Percentiles rank a stretch among this genome's conserved stretches.
These are phyloP conservation scores for Caenorhabditis sp. DNA, from an alignment of 2,888 invertebrate species.

Conservation along the genomic window DNA sequence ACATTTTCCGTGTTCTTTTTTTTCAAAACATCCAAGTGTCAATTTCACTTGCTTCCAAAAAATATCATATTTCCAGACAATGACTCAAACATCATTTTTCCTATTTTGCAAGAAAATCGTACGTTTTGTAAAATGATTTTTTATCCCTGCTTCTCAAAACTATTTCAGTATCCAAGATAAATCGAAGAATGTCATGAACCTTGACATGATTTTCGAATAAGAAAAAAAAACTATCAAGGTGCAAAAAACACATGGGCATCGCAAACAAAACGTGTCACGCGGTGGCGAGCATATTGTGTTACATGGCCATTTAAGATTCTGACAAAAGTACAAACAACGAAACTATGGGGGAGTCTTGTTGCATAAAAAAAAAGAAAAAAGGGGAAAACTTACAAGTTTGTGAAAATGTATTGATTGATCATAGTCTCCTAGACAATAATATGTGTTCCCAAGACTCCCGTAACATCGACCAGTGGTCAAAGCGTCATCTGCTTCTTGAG, in stretches of 20 bases:
- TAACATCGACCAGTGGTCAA: slow-evolving; percentile 40
- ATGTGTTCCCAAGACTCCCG: slow-evolving; percentile 40
- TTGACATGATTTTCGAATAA: background rate
- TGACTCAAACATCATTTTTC: too few species aligned
- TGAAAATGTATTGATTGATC: slow-evolving; percentile 38
- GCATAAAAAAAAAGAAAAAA: background rate
- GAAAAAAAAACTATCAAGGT: background rate
- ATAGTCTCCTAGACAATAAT: slow-evolving; percentile 40
- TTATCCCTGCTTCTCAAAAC: too few species aligned
- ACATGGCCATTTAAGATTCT: background rate
- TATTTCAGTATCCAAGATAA: too few species aligned
- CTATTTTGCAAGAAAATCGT: too few species aligned
- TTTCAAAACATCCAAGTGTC: too few species aligned
- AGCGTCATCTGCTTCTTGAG: slow-evolving; percentile 29
- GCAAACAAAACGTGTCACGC: background rate
- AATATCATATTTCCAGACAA: too few species aligned
- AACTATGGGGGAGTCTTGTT: background rate
- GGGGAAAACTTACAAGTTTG: slow-evolving; percentile 32
- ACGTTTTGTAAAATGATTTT: too few species aligned
- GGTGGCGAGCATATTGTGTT: background rate
- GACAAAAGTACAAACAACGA: background rate
- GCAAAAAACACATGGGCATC: background rate
- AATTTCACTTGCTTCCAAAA: too few species aligned
- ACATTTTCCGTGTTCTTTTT: too few species aligned
- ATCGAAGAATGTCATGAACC: background rate